Base-by-base conservation (phyloP, 2,113 vertebrate species). In the Peromyscus californicus region DNA sequence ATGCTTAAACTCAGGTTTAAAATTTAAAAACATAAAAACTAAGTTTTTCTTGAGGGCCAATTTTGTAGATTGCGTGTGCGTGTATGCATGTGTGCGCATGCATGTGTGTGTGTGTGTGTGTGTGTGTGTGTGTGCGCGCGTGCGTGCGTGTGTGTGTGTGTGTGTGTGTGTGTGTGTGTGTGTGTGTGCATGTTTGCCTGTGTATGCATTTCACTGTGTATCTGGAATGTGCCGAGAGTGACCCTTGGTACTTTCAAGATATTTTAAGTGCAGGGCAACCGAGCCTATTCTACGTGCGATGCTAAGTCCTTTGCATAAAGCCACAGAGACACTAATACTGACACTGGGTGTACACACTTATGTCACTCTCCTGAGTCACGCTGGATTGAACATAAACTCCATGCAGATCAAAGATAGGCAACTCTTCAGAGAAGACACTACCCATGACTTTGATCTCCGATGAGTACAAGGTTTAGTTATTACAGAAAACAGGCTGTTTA, bases 1-100 rank as follows among this genome's bases (percentile, higher is more conserved):
- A 26, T 90, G 61, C 80, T 54, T 15, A 94, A 89, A 96, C 94
- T 82, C 16, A 89, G 21, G 67, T 48, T 61, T 65, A 76, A 51
- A 74, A 78, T 93, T 80, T 1, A 39, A 91, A 94, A 94, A 39
- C 65, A 88, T 86, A 61, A 83, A 65, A 75, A 22, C 69, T 19
- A 91, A 72, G 29, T 65, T 76, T 48, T 31, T n/a, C 59, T 26
- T 83, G 36, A 89, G n/a, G 16, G 85, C 1, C 91, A 36, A 54
- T 45, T 76, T 15, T 16, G 39, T 33, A 61, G 24, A n/a, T 9
- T 48, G 10, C 51, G 0, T 94, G 26, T 74, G 17, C 57, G 33
- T 33, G 4, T 54, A 6, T 54, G 17, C 72, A 1, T 92, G 33
- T 78, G 76, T 79, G 78, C 19, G 48, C 36, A 48, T 36, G 19